These are phyloP conservation scores for Cotesia chilonis DNA, from an alignment of 1,140 invertebrate genomes.

Conservation along the genomic window DNA sequence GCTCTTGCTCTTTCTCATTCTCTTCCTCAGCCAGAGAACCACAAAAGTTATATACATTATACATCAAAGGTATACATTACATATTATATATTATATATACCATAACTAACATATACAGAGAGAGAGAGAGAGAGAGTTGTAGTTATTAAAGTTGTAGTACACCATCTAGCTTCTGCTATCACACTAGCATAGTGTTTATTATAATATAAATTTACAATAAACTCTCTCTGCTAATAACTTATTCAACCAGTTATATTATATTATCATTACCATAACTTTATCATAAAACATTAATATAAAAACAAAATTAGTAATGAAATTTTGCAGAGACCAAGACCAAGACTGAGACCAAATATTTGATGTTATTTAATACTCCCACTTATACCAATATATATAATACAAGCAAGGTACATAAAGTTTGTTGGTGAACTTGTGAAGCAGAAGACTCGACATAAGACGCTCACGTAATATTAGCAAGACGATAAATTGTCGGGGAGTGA, in stretches of 20 bases:
- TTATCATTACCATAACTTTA: too few relatives aligned
- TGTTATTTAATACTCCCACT: too few relatives aligned
- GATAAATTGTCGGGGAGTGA: slow-evolving; percentile 34
- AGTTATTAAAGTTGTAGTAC: slow-evolving; percentile 54
- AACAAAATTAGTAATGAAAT: too few relatives aligned
- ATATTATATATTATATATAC: not conserved
- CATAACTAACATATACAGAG: not conserved
- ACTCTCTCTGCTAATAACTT: too few relatives aligned
- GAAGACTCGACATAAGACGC: not conserved
- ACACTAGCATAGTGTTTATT: slow-evolving; percentile 40
- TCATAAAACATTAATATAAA: too few relatives aligned
- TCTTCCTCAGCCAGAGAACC: too few relatives aligned
- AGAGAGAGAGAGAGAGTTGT: slow-evolving; percentile 9
- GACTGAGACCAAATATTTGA: too few relatives aligned
- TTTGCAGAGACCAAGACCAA: too few relatives aligned
- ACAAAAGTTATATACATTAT: too few relatives aligned
- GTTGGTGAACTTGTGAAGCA: not conserved
- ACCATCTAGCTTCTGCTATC: slow-evolving; percentile 24
- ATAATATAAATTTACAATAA: slow-evolving; percentile 35
- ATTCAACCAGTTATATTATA: too few relatives aligned
- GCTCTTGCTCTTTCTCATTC: too few relatives aligned
- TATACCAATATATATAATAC: not conserved
- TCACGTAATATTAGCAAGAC: slow-evolving; percentile 31
- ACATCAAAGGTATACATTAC: not conserved
- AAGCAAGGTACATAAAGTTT: not conserved